Base-by-base conservation (phyloP, 2,888 invertebrate species). In the Calephelis perditalis region DNA sequence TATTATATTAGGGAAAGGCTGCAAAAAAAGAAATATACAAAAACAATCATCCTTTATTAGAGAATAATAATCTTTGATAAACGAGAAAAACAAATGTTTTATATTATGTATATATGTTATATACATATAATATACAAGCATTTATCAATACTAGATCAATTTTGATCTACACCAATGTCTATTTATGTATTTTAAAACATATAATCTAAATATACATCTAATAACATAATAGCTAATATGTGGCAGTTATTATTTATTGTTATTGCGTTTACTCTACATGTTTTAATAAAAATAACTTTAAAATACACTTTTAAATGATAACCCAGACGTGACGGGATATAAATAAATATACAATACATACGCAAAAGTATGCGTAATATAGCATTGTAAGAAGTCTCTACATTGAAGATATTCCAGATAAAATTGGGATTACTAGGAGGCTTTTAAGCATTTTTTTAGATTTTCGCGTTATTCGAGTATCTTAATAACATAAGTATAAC, bases 21-120 rank as follows among this genome's bases (percentile, higher is more conserved):
- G 52, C n/a, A 35, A 11, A 52, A 9, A 35, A 52, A 9, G 6
- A 35, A 11, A 35, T 2, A 52, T 52, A 52, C 52, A 52, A 52
- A 26, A 52, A 52, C 52, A 52, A 52, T 52, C 26, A 52, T 52
- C 10, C 35, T 52, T 52, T 52, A 52, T 52, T 52, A 52, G 52
- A 52, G 52, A 52, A 52, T 52, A 52, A 35, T 10, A 52, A 35
- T 10, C 26, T 52, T 52, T 52, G 35, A 52, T 52, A 52, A 52
- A 52, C 52, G 52, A 52, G 52, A 52, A 52, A 52, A 52, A 52
- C 52, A 52, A 52, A 52, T 52, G 26, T 52, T 35, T 52, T 49
- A 49, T 49, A 7, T 36, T 36, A 54, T 35, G 35, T 52, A 52
- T 52, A 40, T 40, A 40, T 40, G 40, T 26, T 26, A 26, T 40